A percentile compares a stretch with the other conserved stretches of the same genome.
These are phyloP conservation scores for Micromussa lordhowensis DNA, from an alignment of 92 coral and sea anemone species.

Conservation along the genomic window DNA sequence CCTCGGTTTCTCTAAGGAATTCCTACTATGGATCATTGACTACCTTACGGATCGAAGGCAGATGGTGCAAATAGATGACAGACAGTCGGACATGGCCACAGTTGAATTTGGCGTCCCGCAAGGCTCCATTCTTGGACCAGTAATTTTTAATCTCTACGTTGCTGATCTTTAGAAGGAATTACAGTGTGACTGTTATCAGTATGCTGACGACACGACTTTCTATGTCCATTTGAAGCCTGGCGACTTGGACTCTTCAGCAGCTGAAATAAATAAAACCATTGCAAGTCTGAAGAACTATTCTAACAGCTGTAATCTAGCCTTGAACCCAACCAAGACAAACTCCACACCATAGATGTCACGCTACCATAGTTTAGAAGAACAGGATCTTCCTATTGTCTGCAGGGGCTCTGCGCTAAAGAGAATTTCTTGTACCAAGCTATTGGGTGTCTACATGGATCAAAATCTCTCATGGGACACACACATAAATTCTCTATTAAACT, in stretches of 20 bases:
- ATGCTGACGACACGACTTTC: constrained; percentile 56
- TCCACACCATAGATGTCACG: constrained; percentile 60
- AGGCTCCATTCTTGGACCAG: constrained; percentile 33
- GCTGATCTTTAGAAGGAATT: constrained; percentile 24
- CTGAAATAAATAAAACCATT: constrained; percentile 10
- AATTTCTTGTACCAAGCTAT: not conserved
- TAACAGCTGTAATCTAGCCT: constrained; percentile 45
- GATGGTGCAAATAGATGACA: not conserved
- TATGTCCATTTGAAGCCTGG: not conserved
- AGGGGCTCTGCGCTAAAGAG: not conserved
- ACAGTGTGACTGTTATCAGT: constrained; percentile 32
- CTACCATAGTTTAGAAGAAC: constrained; percentile 17
- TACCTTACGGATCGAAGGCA: no score
- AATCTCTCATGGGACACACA: constrained; percentile 50
- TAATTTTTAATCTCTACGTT: constrained; percentile 34
- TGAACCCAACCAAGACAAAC: constrained; percentile 46
- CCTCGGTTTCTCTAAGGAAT: no score
- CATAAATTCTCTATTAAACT: constrained; percentile 19
- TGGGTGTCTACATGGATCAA: constrained; percentile 29
- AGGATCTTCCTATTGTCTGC: not conserved
- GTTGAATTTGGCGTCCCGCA: constrained; percentile 39
- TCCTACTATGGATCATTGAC: no score
- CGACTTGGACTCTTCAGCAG: not conserved
- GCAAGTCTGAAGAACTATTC: constrained; percentile 30
- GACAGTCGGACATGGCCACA: constrained; percentile 2